These are phyloP conservation scores for Crotalus horridus DNA, from an alignment of 2,113 vertebrate genomes.

Conservation along the genomic window DNA sequence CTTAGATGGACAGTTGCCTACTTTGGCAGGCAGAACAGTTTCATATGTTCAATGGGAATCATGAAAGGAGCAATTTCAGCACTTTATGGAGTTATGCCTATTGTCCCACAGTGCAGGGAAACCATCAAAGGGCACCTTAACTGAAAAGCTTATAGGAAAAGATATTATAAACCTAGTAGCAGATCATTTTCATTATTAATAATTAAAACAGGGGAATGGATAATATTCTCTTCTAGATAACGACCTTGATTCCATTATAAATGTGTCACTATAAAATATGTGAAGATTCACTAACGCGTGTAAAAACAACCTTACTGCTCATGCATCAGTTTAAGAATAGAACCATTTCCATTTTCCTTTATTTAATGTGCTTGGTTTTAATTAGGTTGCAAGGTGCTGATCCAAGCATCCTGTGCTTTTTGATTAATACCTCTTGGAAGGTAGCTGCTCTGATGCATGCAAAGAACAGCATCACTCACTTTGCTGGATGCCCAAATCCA, in stretches of 20 bases:
- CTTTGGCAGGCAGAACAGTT: not conserved
- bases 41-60: not conserved
- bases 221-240: conserved; percentile 26
- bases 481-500: conserved; percentile 47
- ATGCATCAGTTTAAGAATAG: conserved; percentile 20
- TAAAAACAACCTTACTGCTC: not conserved
- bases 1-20: not conserved
- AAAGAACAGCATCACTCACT: conserved; percentile 47
- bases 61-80: not conserved
- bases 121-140: not conserved
- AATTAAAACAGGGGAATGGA: not conserved
- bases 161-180: not conserved
- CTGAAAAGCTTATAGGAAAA: not conserved
- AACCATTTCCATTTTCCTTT: not conserved
- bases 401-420: conserved; percentile 26
- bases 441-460: conserved; percentile 26
- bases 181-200: conserved; percentile 19
- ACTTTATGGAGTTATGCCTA: too few relatives aligned
- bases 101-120: not conserved
- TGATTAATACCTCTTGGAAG: conserved; percentile 41
- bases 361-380: conserved; percentile 39
- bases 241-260: conserved; percentile 18
- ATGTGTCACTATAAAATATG: conserved; percentile 5
- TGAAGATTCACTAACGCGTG: not conserved
- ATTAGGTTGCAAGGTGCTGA: conserved; percentile 28